Conservation (phyloP, 23 tunicate genomes). For the Halocynthia aurantium region DNA sequence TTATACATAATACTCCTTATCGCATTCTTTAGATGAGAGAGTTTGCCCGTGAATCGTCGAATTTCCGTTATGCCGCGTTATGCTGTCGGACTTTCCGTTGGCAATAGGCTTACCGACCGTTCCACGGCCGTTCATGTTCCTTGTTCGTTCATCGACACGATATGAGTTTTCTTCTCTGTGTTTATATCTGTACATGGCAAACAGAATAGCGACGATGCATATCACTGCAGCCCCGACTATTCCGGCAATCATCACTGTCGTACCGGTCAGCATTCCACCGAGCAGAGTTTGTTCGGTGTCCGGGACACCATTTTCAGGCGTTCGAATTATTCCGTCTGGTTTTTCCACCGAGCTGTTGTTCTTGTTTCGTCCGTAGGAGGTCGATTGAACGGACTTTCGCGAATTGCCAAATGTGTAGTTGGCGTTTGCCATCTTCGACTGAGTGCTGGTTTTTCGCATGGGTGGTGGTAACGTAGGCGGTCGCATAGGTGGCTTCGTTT, state of each 20-base stretch:
- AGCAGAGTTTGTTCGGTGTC: slow-evolving; percentile 15
- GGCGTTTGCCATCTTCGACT: too few relatives aligned
- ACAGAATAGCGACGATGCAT: slow-evolving; percentile 11
- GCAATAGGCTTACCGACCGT: too few relatives aligned
- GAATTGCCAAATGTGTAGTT: too few relatives aligned
- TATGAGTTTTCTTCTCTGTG: slow-evolving; percentile 38
- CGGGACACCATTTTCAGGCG: neutral
- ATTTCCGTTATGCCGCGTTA: slow-evolving; percentile 27
- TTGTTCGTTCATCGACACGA: slow-evolving; percentile 33
- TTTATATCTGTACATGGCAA: slow-evolving; percentile 31
- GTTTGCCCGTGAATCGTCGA: neutral
- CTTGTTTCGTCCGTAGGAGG: too few relatives aligned
- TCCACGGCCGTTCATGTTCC: neutral
- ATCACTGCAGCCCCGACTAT: slow-evolving; percentile 56
- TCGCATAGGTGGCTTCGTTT: too few relatives aligned
- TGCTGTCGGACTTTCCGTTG: neutral
- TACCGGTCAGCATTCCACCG: slow-evolving; percentile 27
- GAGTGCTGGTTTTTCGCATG: too few relatives aligned
- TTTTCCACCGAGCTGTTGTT: too few relatives aligned
- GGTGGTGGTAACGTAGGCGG: too few relatives aligned
- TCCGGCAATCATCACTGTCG: slow-evolving; percentile 51
- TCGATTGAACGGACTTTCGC: too few relatives aligned
- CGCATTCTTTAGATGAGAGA: slow-evolving; percentile 1
- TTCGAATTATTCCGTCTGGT: too few relatives aligned
- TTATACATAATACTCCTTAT: slow-evolving; percentile 72